phyloP scores from a whole-genome alignment of 2,888 invertebrate genomes.

The Meliscaeva auricollis region DNA sequence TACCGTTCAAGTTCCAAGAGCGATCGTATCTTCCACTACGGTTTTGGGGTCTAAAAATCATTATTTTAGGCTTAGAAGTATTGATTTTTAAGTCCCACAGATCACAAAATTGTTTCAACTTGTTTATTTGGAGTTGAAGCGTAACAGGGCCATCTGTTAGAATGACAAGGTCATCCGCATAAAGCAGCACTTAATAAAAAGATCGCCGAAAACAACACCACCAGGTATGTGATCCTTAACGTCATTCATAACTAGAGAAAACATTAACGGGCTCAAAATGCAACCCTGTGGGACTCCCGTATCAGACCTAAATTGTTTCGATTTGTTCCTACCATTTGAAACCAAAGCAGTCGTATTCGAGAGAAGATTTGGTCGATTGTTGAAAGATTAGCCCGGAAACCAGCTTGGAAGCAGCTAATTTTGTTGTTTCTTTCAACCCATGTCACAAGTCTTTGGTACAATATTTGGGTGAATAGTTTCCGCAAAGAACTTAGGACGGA shows the following conservation, averaged over 20 bases:
- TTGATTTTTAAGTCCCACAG: neutral
- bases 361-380: slow-evolving; percentile 2
- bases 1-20: neutral
- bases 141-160: no score
- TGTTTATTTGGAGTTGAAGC: no score
- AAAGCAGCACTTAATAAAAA: no score
- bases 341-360: neutral
- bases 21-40: neutral
- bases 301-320: neutral
- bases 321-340: neutral
- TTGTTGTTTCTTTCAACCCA: neutral
- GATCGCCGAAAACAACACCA: no score
- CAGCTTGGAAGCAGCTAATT: slow-evolving; percentile 10
- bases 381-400: neutral
- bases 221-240: neutral
- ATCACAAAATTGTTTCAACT: slow-evolving; percentile 1
- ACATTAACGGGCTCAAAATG: neutral
- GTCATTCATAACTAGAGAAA: neutral
- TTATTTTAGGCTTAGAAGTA: neutral
- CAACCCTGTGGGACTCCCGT: neutral
- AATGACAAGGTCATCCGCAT: no score
- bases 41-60: neutral
- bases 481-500: neutral
- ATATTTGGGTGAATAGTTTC: neutral
- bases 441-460: neutral